A percentile compares a stretch with the other conserved stretches of the same genome.
phyloP scores from a whole-genome alignment of 1,140 invertebrate genomes.

The Reticulitermes speratus region DNA sequence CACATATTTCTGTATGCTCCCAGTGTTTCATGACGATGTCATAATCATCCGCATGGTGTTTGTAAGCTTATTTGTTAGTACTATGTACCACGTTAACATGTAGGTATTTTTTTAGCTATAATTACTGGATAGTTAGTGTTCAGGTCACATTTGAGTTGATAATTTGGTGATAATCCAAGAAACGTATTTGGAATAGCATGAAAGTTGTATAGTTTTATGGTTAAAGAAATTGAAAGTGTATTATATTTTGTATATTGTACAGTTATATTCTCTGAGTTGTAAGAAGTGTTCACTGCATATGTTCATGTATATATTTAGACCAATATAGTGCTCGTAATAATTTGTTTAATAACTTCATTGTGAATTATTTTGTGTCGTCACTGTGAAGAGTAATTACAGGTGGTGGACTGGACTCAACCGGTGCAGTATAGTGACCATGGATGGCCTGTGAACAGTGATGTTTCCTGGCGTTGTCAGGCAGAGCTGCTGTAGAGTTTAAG shows the following conservation, averaged over 20 bases:
- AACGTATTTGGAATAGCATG: not conserved
- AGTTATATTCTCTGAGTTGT: not conserved
- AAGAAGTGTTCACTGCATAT: not conserved
- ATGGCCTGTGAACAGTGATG: no score
- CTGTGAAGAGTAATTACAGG: no score
- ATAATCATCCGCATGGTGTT: not conserved
- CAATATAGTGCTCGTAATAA: not conserved
- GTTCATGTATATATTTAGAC: not conserved
- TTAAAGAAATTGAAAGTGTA: not conserved
- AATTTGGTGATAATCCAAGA: not conserved
- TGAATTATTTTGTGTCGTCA: no score
- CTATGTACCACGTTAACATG: not conserved
- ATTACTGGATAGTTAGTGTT: no score
- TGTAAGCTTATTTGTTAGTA: not conserved
- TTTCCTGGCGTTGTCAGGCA: no score
- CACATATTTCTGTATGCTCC: no score
- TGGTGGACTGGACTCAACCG: no score
- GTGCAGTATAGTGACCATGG: no score
- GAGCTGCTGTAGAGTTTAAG: no score
- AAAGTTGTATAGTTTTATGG: not conserved
- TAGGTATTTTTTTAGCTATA: no score
- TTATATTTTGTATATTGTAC: not conserved
- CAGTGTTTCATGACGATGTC: no score
- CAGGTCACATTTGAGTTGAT: no score
- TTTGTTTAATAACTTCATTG: not conserved